Conservation (phyloP, 2,113 vertebrate genomes). For the Merops nubicus region DNA sequence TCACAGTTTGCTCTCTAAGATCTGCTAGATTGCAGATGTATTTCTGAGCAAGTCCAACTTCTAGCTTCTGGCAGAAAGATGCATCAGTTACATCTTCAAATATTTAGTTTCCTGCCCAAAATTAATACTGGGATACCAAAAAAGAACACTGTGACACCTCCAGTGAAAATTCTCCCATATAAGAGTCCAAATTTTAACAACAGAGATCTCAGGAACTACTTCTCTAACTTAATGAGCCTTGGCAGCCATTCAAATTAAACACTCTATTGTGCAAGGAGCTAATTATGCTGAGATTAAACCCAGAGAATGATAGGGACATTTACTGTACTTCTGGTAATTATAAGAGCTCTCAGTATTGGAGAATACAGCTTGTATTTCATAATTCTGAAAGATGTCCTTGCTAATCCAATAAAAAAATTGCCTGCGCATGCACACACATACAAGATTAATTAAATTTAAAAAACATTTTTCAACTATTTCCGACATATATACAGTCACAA, state of each 20-base stretch:
- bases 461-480: conserved; percentile 39
- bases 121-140: conserved; percentile 43
- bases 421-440: not conserved
- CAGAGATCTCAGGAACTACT: conserved; percentile 76
- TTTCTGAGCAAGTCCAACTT: not conserved
- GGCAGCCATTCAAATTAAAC: conserved; percentile 81
- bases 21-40: not conserved
- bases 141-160: conserved; percentile 44
- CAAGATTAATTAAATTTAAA: conserved; percentile 29
- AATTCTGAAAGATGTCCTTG: conserved; percentile 58
- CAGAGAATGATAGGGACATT: conserved; percentile 75
- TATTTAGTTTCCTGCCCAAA: conserved; percentile 51
- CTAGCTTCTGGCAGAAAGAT: not conserved
- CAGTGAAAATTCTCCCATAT: conserved; percentile 38
- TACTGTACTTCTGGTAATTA: conserved; percentile 74
- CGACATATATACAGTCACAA: not conserved
- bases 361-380: conserved; percentile 67
- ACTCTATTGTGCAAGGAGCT: conserved; percentile 79
- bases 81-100: conserved; percentile 9
- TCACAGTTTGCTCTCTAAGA: not conserved
- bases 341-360: conserved; percentile 52
- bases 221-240: conserved; percentile 77
- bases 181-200: conserved; percentile 68
- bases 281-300: conserved; percentile 80
- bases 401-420: conserved; percentile 56